phyloP scores from a whole-genome alignment of 2,888 invertebrate genomes.

The Microctonus aethiopoides region DNA sequence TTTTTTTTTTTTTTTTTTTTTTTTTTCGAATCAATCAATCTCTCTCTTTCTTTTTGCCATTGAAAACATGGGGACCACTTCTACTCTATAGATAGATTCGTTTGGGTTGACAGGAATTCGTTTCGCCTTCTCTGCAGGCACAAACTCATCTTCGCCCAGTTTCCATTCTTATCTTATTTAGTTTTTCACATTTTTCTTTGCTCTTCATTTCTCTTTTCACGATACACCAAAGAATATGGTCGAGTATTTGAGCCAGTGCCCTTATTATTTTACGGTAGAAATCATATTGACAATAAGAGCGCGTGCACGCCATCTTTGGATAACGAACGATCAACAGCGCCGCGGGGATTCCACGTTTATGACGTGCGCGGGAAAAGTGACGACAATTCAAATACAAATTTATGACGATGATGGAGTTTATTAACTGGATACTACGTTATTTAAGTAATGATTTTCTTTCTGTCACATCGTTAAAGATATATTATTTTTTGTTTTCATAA shows the following conservation, averaged over 20 bases:
- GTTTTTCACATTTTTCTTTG: not conserved
- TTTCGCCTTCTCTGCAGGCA: conserved; percentile 54
- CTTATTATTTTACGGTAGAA: conserved; percentile 1
- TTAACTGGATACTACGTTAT: not conserved
- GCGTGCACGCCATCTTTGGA: not conserved
- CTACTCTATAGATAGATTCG: conserved; percentile 56
- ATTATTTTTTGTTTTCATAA: not conserved
- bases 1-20: conserved; percentile 4
- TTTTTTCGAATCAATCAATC: too few relatives aligned
- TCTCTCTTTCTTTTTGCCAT: not conserved
- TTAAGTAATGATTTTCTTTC: not conserved
- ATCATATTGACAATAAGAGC: not conserved
- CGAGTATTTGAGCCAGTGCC: not conserved
- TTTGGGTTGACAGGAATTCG: conserved; percentile 61
- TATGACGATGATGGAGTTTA: not conserved
- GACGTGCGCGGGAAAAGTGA: conserved; percentile 12
- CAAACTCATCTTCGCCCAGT: conserved; percentile 19
- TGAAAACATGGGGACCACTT: not conserved
- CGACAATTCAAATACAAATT: conserved; percentile 14
- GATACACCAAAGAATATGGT: not conserved
- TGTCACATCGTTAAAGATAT: not conserved
- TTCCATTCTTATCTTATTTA: conserved; percentile 12
- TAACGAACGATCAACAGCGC: not conserved
- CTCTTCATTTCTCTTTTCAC: conserved; percentile 13
- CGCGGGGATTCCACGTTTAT: not conserved